Percentiles rank a stretch among this genome's conserved stretches.
phyloP scores from a whole-genome alignment of 2,888 invertebrate genomes.

The Tetropium fuscum region DNA sequence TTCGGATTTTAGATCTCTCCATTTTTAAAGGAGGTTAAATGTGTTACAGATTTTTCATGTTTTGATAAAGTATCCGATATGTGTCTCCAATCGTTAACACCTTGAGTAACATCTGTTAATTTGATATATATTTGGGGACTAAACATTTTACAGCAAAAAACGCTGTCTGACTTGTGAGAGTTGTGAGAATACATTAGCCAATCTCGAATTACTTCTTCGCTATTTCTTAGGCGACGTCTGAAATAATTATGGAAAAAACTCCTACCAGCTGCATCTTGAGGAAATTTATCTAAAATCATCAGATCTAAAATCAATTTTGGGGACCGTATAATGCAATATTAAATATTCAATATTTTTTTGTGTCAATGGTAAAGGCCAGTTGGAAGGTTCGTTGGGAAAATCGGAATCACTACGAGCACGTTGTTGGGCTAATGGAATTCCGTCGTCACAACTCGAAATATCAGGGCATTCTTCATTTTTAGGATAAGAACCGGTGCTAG shows the following conservation, averaged over 20 bases:
- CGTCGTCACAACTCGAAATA: not conserved
- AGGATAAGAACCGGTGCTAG: too few species aligned
- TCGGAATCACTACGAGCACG: slow-evolving; percentile 1
- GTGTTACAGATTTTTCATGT: slow-evolving; percentile 7
- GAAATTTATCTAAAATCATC: too few species aligned
- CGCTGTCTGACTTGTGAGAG: slow-evolving; percentile 6
- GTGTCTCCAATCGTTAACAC: slow-evolving; percentile 1
- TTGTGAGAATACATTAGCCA: slow-evolving; percentile 23
- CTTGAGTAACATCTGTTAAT: not conserved
- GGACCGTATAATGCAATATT: slow-evolving; percentile 3
- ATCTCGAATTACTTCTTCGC: slow-evolving; percentile 4
- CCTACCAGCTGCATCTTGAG: slow-evolving; percentile 3
- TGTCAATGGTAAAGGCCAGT: slow-evolving; percentile 6
- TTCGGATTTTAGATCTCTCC: not conserved
- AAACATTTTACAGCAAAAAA: slow-evolving; percentile 19
- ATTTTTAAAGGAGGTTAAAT: slow-evolving; percentile 4
- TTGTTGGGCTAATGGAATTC: slow-evolving; percentile 3
- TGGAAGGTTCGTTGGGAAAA: slow-evolving; percentile 7
- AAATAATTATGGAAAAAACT: slow-evolving; percentile 1
- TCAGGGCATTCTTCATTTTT: slow-evolving; percentile 6
- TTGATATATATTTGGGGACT: not conserved
- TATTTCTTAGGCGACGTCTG: slow-evolving; percentile 6
- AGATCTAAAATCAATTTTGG: slow-evolving; percentile 10
- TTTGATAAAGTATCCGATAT: slow-evolving; percentile 8
- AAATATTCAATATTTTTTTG: slow-evolving; percentile 10